phyloP scores from a whole-genome alignment of 30 jellyfish, hydroid and myxozoan genomes.

The Catostylus mosaicus region DNA sequence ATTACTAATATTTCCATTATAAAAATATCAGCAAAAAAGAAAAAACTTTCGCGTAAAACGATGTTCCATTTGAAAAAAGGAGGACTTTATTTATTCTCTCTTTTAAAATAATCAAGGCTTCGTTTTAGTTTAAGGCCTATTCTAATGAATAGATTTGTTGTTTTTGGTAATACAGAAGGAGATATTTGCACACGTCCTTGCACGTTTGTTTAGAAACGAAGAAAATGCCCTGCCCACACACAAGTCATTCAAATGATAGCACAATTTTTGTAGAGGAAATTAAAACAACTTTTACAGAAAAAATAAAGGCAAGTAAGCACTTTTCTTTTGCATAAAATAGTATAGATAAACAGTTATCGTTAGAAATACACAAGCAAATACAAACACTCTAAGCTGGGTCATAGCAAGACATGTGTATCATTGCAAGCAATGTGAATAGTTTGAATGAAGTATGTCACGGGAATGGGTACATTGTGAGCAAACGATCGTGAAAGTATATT shows the following conservation, averaged over 20 bases:
- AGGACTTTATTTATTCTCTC: too few species aligned
- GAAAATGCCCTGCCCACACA: slow-evolving; percentile 5
- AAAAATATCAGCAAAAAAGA: too few species aligned
- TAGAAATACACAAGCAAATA: background rate
- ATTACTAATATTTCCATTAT: too few species aligned
- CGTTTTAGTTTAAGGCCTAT: too few species aligned
- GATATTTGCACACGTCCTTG: background rate
- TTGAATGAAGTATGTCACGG: background rate
- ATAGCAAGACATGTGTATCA: background rate
- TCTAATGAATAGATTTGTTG: too few species aligned
- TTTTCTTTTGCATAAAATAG: background rate
- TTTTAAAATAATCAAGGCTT: too few species aligned
- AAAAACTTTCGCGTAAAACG: too few species aligned
- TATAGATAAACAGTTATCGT: background rate
- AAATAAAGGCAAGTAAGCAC: background rate
- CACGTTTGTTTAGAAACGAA: background rate
- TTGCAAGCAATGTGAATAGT: background rate
- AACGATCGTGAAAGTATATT: background rate
- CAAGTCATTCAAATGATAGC: background rate
- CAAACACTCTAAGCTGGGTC: slow-evolving; percentile 7
- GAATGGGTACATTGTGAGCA: background rate
- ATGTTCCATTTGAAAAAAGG: too few species aligned
- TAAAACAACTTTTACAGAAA: background rate
- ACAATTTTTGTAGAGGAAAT: background rate
- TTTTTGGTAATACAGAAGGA: too few species aligned